These are phyloP conservation scores for Mus spretus DNA, from an alignment of 2,797 vertebrate genomes.

Conservation along the genomic window DNA sequence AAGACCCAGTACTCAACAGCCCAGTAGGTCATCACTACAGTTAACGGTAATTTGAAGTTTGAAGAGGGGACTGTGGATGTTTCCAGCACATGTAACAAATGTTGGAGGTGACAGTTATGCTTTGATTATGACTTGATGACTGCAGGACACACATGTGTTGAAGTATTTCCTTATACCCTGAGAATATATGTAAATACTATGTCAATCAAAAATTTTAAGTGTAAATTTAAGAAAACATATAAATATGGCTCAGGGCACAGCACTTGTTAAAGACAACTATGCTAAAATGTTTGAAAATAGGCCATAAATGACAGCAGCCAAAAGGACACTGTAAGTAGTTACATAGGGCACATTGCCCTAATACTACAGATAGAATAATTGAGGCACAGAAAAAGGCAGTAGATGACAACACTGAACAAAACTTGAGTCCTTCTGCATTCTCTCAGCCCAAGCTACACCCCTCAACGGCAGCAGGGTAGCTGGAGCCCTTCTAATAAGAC, in stretches of 20 bases:
- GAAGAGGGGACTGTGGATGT: background rate
- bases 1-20: background rate
- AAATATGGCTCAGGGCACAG: background rate
- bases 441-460: background rate
- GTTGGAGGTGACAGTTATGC: background rate
- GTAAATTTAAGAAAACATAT: background rate
- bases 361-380: background rate
- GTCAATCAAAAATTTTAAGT: background rate
- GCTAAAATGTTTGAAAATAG: constrained; percentile 6
- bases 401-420: background rate
- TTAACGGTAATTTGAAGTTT: background rate
- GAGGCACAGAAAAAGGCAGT: constrained; percentile 10
- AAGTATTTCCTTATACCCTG: background rate
- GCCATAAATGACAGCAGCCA: background rate
- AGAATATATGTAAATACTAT: background rate
- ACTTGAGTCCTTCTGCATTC: background rate
- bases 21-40: background rate
- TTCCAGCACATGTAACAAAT: background rate
- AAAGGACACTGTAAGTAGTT: background rate
- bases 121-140: background rate
- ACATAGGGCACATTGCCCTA: background rate
- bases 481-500: background rate
- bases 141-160: background rate
- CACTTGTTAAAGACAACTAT: background rate
- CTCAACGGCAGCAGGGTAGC: background rate